Evolutionary conservation across 2,113 vertebrate genomes (phyloP), one percentile per base, ranked within the genome.

Genomic region (Ivindomyrus marchei): DNA sequence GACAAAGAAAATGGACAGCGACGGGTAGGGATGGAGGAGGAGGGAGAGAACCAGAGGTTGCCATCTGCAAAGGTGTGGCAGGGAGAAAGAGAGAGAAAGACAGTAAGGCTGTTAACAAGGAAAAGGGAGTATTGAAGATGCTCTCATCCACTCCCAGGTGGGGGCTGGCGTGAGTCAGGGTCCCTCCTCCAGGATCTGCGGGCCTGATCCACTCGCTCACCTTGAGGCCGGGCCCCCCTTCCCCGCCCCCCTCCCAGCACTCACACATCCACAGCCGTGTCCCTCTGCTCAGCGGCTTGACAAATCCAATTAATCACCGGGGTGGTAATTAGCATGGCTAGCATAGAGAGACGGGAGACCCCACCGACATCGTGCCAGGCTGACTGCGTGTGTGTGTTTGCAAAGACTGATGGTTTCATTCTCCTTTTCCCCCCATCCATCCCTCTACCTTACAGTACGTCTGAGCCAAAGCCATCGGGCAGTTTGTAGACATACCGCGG

Each of bases 241-340:
- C 11, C 49, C 49, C 10, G 13, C 47, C 31, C 21, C 13, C 85
- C 8, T 21, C 13, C 11, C 49, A 27, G 85, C 85, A 53, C n/a
- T 53, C n/a, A 87, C 50, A 87, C 52, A 21, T 36, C 31, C 52
- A 45, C 39, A 88, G 50, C 4, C 31, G 1, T 53, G 19, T 66
- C 36, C 87, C 56, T 66, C 56, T 62, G 5, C 87, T 42, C 56
- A 88, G 87, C 4, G 39, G 56, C 53, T 62, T 42, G 53, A 66
- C 50, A 87, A 53, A 52, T 87, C 85, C 85, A 53, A 53, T 87
- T 87, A 53, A 87, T 87, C 50, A 87, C 85, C 15, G 27, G 84
- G 49, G 85, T 49, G 27, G 46, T 53, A 52, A 87, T 87, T 87
- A 87, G 85, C 47, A 53, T 53, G 50, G 85, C 50, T 87, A 53